Evolutionary conservation across 2,797 vertebrate species (phyloP).

Genomic region (Vespertilio murinus): DNA sequence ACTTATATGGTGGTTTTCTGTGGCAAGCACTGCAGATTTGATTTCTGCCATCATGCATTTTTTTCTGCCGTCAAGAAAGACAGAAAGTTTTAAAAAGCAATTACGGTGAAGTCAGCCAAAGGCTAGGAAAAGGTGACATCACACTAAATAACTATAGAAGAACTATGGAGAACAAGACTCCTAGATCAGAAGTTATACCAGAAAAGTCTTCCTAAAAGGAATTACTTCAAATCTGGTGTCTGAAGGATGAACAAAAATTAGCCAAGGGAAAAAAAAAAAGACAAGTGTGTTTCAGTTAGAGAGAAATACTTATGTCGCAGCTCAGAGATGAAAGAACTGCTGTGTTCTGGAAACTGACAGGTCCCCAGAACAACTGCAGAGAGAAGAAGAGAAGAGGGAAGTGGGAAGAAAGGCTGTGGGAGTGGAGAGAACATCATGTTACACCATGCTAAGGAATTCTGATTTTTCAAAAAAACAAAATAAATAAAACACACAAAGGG

Average conservation of each 20-base stretch:
- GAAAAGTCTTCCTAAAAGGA: background rate
- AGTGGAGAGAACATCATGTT: background rate
- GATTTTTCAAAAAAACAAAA: background rate
- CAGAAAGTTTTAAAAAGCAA: background rate
- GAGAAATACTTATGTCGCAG: background rate
- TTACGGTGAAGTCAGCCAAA: background rate
- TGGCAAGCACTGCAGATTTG: background rate
- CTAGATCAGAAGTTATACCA: background rate
- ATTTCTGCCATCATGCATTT: background rate
- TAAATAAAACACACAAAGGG: too few species aligned
- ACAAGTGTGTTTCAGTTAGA: background rate
- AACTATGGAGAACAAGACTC: background rate
- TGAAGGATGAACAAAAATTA: slow-evolving; percentile 29
- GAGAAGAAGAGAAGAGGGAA: background rate
- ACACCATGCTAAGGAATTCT: background rate
- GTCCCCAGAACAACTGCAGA: background rate
- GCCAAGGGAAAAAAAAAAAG: background rate
- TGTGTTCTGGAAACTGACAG: background rate
- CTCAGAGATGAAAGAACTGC: background rate
- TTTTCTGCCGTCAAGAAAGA: background rate
- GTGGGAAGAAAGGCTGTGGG: background rate
- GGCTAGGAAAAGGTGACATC: background rate
- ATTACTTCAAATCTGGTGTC: background rate
- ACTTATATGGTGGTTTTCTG: slow-evolving; percentile 49
- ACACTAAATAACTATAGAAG: background rate